Evolutionary conservation across 2,797 vertebrate genomes (phyloP).

Genomic region (Rhinoraja longicauda): DNA sequence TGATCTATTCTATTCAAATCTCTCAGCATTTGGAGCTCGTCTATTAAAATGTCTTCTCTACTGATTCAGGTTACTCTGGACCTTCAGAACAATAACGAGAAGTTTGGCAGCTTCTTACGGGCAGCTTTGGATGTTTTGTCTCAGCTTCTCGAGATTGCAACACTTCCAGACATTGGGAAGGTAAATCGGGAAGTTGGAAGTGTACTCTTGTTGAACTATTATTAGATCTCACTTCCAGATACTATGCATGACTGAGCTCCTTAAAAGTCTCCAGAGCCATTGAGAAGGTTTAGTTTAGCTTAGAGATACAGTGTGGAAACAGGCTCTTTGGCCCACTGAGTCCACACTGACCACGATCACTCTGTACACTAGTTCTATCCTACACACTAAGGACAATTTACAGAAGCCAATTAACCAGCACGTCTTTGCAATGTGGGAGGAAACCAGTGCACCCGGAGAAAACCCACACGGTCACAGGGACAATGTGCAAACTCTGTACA

Average conservation of each 20-base stretch:
- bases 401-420: no score
- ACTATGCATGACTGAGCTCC: not conserved
- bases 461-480: no score
- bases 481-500: no score
- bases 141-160: slow-evolving; percentile 87
- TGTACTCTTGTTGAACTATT: not conserved
- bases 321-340: no score
- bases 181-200: slow-evolving; percentile 50
- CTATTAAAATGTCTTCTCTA: slow-evolving; percentile 35
- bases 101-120: slow-evolving; percentile 86
- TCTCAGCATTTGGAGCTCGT: no score
- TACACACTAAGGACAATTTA: no score
- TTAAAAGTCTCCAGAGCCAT: not conserved
- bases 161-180: slow-evolving; percentile 90
- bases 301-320: no score
- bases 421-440: no score
- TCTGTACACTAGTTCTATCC: no score
- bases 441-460: no score
- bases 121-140: slow-evolving; percentile 85
- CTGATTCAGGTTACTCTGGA: slow-evolving; percentile 80
- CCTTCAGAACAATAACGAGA: slow-evolving; percentile 85
- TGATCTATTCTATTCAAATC: not conserved
- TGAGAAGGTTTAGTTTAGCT: not conserved
- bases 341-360: no score
- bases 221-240: not conserved